A percentile compares a stretch with the other conserved stretches of the same genome.
Evolutionary conservation across 2,797 vertebrate species (phyloP).

Genomic region (Cottoperca gobio): DNA sequence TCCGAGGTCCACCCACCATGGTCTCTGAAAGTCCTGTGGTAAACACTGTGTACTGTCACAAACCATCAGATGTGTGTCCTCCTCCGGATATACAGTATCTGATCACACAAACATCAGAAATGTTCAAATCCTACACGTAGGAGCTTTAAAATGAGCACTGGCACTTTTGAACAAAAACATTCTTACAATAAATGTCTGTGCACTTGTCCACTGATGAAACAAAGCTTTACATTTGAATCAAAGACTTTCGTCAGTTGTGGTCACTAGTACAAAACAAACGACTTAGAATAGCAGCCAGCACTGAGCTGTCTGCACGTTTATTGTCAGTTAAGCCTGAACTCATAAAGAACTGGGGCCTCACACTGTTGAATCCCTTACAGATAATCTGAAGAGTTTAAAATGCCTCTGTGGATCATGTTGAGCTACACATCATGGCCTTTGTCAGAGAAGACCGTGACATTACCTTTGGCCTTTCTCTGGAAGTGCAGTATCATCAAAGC

Average conservation of each 20-base stretch:
- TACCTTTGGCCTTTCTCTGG: conserved; percentile 52
- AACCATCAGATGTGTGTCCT: too few relatives aligned
- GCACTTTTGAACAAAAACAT: neutral
- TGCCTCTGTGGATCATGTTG: conserved; percentile 16
- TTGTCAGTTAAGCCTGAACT: neutral
- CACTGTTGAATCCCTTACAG: conserved; percentile 31
- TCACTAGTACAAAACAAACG: neutral
- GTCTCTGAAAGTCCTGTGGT: too few relatives aligned
- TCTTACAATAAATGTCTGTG: neutral
- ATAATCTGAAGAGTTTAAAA: conserved; percentile 27
- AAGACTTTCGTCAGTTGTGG: neutral
- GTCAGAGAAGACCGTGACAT: conserved; percentile 32
- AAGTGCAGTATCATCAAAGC: conserved; percentile 45
- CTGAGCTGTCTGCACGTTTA: neutral
- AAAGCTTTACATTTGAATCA: neutral
- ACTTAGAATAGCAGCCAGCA: neutral
- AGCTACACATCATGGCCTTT: conserved; percentile 11
- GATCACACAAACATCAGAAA: too few relatives aligned
- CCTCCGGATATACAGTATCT: too few relatives aligned
- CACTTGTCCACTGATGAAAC: neutral
- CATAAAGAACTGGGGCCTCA: conserved; percentile 5
- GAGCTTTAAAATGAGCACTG: neutral
- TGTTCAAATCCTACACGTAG: neutral
- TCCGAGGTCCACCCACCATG: too few relatives aligned
- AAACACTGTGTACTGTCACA: too few relatives aligned